Evolutionary conservation across 2,113 vertebrate species (phyloP).

Genomic region (Platysteira castanea): DNA sequence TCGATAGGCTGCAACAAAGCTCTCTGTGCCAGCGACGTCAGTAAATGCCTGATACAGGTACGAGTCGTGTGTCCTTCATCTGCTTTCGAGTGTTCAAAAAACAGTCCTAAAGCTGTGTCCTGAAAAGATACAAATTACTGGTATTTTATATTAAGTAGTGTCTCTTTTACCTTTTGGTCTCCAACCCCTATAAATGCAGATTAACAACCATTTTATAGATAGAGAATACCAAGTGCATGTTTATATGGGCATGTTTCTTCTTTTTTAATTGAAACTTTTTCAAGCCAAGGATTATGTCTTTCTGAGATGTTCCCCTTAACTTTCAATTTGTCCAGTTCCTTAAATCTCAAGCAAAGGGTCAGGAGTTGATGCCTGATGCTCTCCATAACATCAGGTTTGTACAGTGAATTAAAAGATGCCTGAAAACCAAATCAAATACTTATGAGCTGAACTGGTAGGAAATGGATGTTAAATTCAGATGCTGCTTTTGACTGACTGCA

Average conservation of each 20-base stretch:
- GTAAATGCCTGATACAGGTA: constrained; percentile 98
- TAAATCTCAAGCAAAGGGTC: neutral
- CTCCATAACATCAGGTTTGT: neutral
- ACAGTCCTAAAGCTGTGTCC: neutral
- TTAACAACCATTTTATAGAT: neutral
- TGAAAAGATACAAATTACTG: neutral
- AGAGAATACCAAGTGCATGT: neutral
- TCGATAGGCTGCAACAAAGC: constrained; percentile 91
- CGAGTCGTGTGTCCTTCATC: neutral
- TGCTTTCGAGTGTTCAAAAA: neutral
- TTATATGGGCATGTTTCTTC: neutral
- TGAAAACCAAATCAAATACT: neutral
- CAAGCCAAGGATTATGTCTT: neutral
- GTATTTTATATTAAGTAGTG: neutral
- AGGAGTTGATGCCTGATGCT: neutral
- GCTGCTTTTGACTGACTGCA: neutral
- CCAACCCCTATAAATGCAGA: neutral
- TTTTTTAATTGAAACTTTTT: neutral
- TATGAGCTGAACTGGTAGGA: neutral
- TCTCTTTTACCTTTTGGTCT: neutral
- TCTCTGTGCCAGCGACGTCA: constrained; percentile 95
- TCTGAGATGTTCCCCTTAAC: neutral
- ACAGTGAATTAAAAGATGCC: neutral
- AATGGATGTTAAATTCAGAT: neutral
- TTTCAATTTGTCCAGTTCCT: neutral